These are phyloP conservation scores for Drosophila pallidifrons DNA, from an alignment of 1,140 invertebrate species.

Conservation along the genomic window DNA sequence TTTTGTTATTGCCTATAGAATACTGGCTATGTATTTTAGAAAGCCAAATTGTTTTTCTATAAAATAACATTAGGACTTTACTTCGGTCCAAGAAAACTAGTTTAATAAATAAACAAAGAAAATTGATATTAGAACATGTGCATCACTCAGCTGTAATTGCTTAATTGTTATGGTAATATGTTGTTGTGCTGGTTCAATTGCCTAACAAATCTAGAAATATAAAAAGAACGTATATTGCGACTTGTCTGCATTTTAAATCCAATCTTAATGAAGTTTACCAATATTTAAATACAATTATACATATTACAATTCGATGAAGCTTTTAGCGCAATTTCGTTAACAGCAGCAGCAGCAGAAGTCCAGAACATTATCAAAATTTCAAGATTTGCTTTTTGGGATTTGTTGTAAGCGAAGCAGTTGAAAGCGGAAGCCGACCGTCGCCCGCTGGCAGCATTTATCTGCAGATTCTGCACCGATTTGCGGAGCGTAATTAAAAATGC, in stretches of 20 bases:
- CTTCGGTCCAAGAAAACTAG: no score
- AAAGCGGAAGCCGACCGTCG: background rate
- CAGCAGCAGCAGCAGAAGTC: background rate
- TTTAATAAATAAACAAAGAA: no score
- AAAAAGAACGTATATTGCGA: no score
- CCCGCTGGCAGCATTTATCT: conserved; percentile 37
- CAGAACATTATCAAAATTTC: conserved; percentile 2
- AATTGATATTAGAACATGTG: no score
- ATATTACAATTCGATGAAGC: background rate
- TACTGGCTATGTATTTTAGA: no score
- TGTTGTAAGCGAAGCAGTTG: background rate
- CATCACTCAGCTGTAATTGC: no score
- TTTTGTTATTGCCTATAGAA: no score
- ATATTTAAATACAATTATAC: background rate
- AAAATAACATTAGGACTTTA: no score
- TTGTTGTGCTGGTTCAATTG: no score
- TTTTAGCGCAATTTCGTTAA: background rate
- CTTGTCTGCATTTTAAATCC: background rate
- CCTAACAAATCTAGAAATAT: no score
- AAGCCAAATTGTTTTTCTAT: no score
- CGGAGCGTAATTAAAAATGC: conserved; percentile 76
- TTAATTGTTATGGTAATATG: no score
- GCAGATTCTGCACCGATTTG: conserved; percentile 47
- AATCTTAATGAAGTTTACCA: background rate
- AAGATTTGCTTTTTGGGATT: conserved; percentile 25